phyloP scores from a whole-genome alignment of 64 coral and sea anemone genomes.

The Astreopora myriophthalma region DNA sequence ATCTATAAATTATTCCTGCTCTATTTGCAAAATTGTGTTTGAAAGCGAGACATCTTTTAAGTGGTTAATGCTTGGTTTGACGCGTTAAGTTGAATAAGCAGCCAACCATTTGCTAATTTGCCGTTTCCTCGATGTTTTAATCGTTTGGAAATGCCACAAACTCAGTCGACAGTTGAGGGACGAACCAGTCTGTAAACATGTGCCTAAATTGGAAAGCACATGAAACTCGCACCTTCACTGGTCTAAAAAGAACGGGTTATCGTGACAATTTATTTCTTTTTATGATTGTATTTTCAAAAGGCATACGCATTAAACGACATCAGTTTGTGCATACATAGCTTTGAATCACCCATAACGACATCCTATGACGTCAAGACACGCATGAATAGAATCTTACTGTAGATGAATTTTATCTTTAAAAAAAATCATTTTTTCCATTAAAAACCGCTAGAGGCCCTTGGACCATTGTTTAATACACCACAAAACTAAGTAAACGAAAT shows the following conservation, averaged over 20 bases:
- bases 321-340: slow-evolving; percentile 1
- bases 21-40: background rate
- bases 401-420: slow-evolving; percentile 72
- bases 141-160: background rate
- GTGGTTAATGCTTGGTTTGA: background rate
- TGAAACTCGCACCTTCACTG: background rate
- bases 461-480: background rate
- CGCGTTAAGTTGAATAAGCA: background rate
- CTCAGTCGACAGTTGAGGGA: background rate
- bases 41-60: background rate
- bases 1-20: background rate
- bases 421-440: slow-evolving; percentile 10
- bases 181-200: too few species aligned
- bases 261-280: background rate
- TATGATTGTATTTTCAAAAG: background rate
- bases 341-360: slow-evolving; percentile 7
- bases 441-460: background rate
- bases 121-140: background rate
- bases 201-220: too few species aligned
- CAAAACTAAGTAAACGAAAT: too few species aligned
- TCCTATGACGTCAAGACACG: slow-evolving; percentile 19
- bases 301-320: background rate
- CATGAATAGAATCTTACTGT: background rate
- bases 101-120: slow-evolving; percentile 12
- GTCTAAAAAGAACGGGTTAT: background rate